Base-by-base conservation (phyloP, 2,113 vertebrate genomes). In the Elgaria multicarinata region DNA sequence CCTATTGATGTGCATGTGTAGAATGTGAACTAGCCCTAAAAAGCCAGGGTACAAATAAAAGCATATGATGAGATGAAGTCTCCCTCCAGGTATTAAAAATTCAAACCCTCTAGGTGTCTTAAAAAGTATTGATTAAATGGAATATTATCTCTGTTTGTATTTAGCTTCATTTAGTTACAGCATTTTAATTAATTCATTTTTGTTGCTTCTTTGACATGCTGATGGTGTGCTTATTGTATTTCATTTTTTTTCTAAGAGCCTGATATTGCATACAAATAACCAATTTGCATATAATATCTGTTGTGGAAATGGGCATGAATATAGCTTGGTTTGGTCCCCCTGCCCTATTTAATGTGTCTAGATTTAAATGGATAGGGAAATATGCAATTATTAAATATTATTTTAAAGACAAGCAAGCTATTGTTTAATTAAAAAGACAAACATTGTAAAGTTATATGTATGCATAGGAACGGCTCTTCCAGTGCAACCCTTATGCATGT, bases 111-210 rank as follows among this genome's bases (percentile, higher is more conserved):
- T 14, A 75, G 91, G 69, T 85, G 55, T 86, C 91, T 89, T 88
- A 12, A 89, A 90, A 81, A 75, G n/a, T 0, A 2, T 82, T 91
- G 67, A 91, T 39, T 71, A 91, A 86, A 87, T 92, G 78, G 31
- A 78, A 92, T 88, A 71, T 82, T 92, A 78, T 88, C 33, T 81
- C 89, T 87, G 4, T 91, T 91, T 74, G 80, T 53, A 88, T 95
- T 93, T 79, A 82, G 92, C 94, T 93, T 53, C 79, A 90, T 91
- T 93, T n/a, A 55, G 28, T 67, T 58, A 10, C 58, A 58, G 67
- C 91, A 55, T 93, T 94, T 92, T 95, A 94, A 93, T 94, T 94
- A 93, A 89, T 74, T 93, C 2, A 0, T 74, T 67, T 92, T 91
- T 90, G 85, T 90, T 87, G 88, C 92, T 90, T 92, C 86, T 85